Percentiles rank a stretch among this genome's conserved stretches.
Conservation (phyloP, 2,888 invertebrate genomes). For the Parascotia fuliginaria region DNA sequence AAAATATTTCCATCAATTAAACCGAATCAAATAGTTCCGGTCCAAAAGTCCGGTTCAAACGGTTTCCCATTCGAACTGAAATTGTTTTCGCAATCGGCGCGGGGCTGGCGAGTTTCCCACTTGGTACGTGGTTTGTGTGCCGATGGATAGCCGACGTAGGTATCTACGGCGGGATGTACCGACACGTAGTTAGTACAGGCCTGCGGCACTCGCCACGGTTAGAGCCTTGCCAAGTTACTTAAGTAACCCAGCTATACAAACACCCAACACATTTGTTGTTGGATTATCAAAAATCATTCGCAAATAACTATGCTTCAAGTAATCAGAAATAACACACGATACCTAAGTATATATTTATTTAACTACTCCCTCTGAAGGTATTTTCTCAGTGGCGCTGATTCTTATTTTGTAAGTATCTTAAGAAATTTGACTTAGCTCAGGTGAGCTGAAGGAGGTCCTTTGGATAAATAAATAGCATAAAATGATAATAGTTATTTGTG, state of each 20-base stretch:
- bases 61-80: conserved; percentile 45
- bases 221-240: conserved; percentile 40
- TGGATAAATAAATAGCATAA: no score
- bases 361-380: no score
- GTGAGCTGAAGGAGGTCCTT: no score
- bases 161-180: neutral
- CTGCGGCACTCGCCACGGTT: conserved; percentile 37
- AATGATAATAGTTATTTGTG: no score
- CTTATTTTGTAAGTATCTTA: no score
- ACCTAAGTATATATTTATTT: no score
- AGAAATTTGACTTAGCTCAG: no score
- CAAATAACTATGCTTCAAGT: no score
- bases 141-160: conserved; percentile 25
- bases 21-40: conserved; percentile 42
- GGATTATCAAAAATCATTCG: no score
- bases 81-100: conserved; percentile 54
- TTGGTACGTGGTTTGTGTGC: conserved; percentile 48
- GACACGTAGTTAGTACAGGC: neutral
- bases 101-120: conserved; percentile 50
- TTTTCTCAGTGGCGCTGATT: no score
- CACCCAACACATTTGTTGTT: neutral
- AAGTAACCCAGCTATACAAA: neutral
- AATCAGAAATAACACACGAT: no score
- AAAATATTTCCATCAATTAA: conserved; percentile 42
- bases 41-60: conserved; percentile 40